These are phyloP conservation scores for Matsumurasca onukii DNA, from an alignment of 1,140 invertebrate species.

Conservation along the genomic window DNA sequence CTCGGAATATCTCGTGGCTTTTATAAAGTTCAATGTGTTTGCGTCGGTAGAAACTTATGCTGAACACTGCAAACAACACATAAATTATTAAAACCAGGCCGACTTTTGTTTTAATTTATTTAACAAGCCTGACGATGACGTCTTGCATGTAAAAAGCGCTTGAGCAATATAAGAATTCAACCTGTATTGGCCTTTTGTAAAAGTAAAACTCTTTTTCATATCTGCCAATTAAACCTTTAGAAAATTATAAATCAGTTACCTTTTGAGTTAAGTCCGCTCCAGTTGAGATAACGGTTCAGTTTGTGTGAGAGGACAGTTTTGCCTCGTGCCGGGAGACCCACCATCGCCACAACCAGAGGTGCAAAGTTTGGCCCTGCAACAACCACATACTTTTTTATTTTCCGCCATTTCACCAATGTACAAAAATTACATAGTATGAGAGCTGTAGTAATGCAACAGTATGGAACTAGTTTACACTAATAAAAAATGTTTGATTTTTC, in stretches of 20 bases:
- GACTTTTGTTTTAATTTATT: too few relatives aligned
- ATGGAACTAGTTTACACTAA: background rate
- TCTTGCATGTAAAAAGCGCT: too few relatives aligned
- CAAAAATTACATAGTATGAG: background rate
- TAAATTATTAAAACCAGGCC: too few relatives aligned
- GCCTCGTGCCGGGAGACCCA: conserved; percentile 86
- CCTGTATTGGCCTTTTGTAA: too few relatives aligned
- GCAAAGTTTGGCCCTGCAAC: conserved; percentile 56
- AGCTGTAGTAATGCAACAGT: background rate
- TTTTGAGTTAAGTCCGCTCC: conserved; percentile 85
- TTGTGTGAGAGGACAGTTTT: conserved; percentile 91
- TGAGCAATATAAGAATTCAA: too few relatives aligned
- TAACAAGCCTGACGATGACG: too few relatives aligned
- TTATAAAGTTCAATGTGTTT: conserved; percentile 75
- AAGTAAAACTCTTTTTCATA: too few relatives aligned
- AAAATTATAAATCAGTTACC: conserved; percentile 58
- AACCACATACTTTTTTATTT: background rate
- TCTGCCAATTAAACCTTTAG: too few relatives aligned
- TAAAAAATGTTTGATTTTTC: background rate
- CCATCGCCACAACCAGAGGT: conserved; percentile 83
- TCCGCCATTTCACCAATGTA: background rate
- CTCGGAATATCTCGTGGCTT: conserved; percentile 81
- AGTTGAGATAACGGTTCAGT: conserved; percentile 84
- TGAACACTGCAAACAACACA: conserved; percentile 70
- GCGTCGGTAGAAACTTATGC: conserved; percentile 81